A percentile compares a stretch with the other conserved stretches of the same genome.
phyloP scores from a whole-genome alignment of 2,888 invertebrate species.

The Drosophila lacicola region DNA sequence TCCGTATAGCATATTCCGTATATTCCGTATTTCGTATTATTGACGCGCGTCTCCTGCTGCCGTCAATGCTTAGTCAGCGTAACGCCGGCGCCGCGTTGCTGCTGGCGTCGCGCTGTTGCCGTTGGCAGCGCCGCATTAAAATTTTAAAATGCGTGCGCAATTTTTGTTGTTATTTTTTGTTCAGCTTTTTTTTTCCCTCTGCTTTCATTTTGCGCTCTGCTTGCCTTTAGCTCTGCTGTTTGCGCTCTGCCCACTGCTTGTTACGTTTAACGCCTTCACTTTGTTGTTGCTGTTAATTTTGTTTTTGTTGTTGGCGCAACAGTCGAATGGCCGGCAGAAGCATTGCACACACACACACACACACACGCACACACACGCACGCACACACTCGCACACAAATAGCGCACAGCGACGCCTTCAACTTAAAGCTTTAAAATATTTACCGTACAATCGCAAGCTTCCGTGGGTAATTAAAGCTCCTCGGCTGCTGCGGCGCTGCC shows the following conservation, averaged over 20 bases:
- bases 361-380: slow-evolving; percentile 5
- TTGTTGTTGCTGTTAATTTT: slow-evolving; percentile 32
- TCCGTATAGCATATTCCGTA: slow-evolving; percentile 27
- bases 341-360: slow-evolving; percentile 10
- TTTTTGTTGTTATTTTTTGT: slow-evolving; percentile 16
- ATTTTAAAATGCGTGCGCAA: slow-evolving; percentile 67
- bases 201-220: slow-evolving; percentile 13
- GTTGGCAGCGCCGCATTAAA: slow-evolving; percentile 67
- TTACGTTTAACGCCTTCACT: slow-evolving; percentile 48
- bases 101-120: slow-evolving; percentile 22
- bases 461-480: slow-evolving; percentile 51
- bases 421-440: slow-evolving; percentile 55
- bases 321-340: slow-evolving; percentile 38
- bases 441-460: slow-evolving; percentile 27
- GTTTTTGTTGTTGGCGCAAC: slow-evolving; percentile 53
- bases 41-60: slow-evolving; percentile 35
- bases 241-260: slow-evolving; percentile 18
- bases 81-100: slow-evolving; percentile 35
- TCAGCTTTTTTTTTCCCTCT: slow-evolving; percentile 8
- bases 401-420: slow-evolving; percentile 15
- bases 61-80: slow-evolving; percentile 64
- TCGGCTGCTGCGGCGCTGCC: slow-evolving; percentile 9
- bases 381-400: slow-evolving; percentile 13
- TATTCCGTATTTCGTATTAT: slow-evolving; percentile 53
- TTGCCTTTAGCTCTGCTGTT: slow-evolving; percentile 12